A percentile compares a stretch with the other conserved stretches of the same genome.
Conservation (phyloP, 2,113 vertebrate genomes). For the Pseudorectes ferrugineus region DNA sequence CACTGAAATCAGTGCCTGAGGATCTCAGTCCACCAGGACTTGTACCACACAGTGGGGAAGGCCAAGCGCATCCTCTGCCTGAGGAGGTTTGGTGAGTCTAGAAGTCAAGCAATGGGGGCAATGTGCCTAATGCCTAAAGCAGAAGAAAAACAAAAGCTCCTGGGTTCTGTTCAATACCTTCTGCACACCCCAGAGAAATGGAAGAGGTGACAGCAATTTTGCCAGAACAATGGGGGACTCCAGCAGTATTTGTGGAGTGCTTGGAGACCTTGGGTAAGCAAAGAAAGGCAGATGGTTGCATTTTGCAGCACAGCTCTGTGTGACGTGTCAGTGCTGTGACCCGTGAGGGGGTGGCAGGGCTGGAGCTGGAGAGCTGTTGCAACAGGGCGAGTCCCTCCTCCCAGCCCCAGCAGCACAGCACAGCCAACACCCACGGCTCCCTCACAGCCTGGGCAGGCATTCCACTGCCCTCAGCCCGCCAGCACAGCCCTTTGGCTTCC, state of each 20-base stretch:
- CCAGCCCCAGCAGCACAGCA: neutral
- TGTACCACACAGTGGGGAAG: fast-evolving
- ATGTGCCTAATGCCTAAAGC: neutral
- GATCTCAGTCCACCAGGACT: neutral
- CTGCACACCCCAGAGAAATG: neutral
- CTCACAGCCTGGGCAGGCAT: neutral
- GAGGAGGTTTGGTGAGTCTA: fast-evolving
- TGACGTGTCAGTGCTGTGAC: neutral
- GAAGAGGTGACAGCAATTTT: neutral
- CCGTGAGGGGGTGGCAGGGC: neutral
- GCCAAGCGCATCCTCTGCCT: neutral
- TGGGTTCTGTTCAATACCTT: neutral
- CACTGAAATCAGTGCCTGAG: neutral
- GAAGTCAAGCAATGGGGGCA: neutral
- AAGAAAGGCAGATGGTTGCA: neutral
- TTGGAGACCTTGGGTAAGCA: neutral
- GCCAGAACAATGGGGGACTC: neutral
- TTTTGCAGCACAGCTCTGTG: neutral
- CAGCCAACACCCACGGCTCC: neutral
- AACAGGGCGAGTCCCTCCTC: neutral
- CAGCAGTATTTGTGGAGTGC: neutral
- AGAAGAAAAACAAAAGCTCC: neutral
- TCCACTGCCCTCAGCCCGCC: neutral
- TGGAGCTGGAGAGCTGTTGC: neutral
- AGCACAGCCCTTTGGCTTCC: neutral